Evolutionary conservation across 2,113 vertebrate species (phyloP).

Genomic region (Nyctibius bracteatus): DNA sequence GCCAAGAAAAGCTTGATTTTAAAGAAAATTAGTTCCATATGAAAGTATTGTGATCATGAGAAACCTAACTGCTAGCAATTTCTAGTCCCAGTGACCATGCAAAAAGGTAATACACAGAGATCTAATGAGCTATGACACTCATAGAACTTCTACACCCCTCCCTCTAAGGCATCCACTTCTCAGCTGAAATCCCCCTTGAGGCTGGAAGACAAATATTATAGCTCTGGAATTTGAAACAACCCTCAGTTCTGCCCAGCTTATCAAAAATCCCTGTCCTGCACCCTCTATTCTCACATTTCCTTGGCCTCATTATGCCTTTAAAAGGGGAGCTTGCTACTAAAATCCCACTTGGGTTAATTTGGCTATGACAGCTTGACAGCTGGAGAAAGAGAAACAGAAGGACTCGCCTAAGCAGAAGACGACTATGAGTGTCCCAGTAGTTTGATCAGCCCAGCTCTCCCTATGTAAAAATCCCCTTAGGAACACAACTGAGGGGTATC

Average conservation of each 20-base stretch:
- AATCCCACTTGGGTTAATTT: not conserved
- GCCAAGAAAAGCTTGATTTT: not conserved
- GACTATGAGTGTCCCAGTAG: not conserved
- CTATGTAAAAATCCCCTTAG: not conserved
- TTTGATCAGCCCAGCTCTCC: not conserved
- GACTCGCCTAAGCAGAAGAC: not conserved
- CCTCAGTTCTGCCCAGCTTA: not conserved
- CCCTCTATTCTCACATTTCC: not conserved
- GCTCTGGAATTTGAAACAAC: not conserved
- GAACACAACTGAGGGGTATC: not conserved
- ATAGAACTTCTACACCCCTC: not conserved
- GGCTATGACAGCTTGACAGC: not conserved
- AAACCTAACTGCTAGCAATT: not conserved
- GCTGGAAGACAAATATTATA: not conserved
- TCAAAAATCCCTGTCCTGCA: not conserved
- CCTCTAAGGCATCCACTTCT: not conserved
- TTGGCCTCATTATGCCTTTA: not conserved
- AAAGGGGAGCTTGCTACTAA: not conserved
- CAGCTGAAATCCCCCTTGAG: not conserved
- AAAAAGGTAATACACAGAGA: slow-evolving; percentile 4
- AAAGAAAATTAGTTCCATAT: not conserved
- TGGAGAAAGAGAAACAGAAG: not conserved
- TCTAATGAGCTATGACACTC: not conserved
- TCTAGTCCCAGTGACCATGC: not conserved
- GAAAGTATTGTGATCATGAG: not conserved